Conservation (phyloP, 2,888 invertebrate species). For the Emmelina monodactyla region DNA sequence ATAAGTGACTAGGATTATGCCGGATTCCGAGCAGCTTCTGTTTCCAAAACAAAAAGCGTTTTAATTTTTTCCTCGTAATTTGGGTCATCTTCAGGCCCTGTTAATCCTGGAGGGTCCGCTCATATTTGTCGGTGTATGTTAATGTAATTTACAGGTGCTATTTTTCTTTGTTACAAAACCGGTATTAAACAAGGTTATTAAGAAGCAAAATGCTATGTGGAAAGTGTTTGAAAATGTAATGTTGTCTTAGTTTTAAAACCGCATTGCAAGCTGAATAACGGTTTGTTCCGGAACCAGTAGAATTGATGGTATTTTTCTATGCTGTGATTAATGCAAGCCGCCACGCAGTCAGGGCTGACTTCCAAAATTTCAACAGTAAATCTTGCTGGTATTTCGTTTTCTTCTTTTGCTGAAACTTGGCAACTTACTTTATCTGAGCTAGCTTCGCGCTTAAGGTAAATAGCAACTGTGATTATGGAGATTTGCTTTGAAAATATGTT, state of each 20-base stretch:
- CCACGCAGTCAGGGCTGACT: constrained; percentile 56
- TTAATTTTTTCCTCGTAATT: constrained; percentile 64
- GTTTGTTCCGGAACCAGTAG: constrained; percentile 23
- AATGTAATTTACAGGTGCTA: no score
- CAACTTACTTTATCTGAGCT: constrained; percentile 60
- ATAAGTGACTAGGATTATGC: constrained; percentile 63
- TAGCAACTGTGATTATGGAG: no score
- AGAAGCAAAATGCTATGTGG: no score
- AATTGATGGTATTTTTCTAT: constrained; percentile 43
- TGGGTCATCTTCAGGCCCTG: constrained; percentile 63
- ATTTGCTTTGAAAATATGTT: no score
- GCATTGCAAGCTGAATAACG: constrained; percentile 30
- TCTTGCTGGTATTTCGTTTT: constrained; percentile 45
- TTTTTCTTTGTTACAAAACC: no score
- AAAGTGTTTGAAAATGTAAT: no score
- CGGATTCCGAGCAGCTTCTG: constrained; percentile 61
- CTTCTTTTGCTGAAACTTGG: constrained; percentile 62
- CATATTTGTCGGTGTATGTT: no score
- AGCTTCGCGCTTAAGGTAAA: constrained; percentile 49
- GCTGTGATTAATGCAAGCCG: constrained; percentile 51
- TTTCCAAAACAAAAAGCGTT: constrained; percentile 65
- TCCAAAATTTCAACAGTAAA: constrained; percentile 62
- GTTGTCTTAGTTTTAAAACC: no score
- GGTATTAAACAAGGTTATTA: no score
- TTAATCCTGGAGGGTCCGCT: no score